phyloP scores from a whole-genome alignment of 1,140 invertebrate species.

The Penaeus vannamei region DNA sequence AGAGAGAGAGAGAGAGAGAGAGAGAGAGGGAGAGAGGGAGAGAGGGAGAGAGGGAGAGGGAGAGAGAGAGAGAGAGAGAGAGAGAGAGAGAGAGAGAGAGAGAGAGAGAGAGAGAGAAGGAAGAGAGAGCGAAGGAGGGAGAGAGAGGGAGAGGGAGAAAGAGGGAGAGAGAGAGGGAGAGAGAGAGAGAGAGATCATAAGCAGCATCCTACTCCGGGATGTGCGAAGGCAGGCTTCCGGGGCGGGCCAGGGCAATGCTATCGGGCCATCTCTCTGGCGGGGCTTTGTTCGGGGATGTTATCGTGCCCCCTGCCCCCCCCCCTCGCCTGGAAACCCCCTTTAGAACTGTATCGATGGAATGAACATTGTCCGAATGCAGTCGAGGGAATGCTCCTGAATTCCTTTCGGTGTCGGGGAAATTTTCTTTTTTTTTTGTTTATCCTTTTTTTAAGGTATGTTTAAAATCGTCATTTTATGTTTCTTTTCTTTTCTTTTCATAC shows the following conservation, averaged over 20 bases:
- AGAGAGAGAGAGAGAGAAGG: conserved; percentile 27
- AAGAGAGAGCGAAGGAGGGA: neutral
- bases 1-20: neutral
- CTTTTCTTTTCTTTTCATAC: too few relatives aligned
- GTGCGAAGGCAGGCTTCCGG: conserved; percentile 28
- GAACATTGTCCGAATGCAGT: too few relatives aligned
- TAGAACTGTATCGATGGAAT: too few relatives aligned
- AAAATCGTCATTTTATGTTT: too few relatives aligned
- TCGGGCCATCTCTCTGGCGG: neutral
- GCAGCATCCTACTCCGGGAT: neutral
- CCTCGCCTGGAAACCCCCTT: too few relatives aligned
- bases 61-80: too few relatives aligned
- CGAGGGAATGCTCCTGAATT: too few relatives aligned
- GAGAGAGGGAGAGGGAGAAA: neutral
- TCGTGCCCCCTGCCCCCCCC: too few relatives aligned
- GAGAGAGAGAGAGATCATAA: neutral
- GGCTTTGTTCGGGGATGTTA: too few relatives aligned
- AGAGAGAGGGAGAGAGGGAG: neutral
- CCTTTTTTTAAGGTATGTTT: too few relatives aligned
- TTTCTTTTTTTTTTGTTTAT: too few relatives aligned
- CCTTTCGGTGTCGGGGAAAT: too few relatives aligned
- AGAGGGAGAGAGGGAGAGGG: neutral
- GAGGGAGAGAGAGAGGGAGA: neutral
- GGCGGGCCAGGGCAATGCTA: neutral
- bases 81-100: neutral